Conservation (phyloP, 2,888 invertebrate genomes). For the Ellobium chinense region DNA sequence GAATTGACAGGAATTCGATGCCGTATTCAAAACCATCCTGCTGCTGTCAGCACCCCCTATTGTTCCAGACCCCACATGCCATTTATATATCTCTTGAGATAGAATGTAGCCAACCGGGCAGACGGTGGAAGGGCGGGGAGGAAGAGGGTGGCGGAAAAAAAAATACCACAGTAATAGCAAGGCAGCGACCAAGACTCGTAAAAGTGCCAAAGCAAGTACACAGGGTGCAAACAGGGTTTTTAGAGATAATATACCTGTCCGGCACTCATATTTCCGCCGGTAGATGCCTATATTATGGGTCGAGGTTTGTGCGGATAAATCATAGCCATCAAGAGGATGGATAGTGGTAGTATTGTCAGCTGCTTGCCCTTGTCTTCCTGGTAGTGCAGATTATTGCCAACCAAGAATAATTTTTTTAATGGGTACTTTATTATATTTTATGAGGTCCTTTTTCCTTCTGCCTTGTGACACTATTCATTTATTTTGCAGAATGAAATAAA, state of each 20-base stretch:
- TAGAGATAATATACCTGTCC: not conserved
- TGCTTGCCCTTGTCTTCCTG: not conserved
- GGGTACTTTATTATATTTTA: too few relatives aligned
- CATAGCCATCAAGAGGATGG: not conserved
- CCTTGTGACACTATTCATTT: too few relatives aligned
- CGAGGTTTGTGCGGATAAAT: not conserved
- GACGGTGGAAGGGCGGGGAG: too few relatives aligned
- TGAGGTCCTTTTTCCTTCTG: too few relatives aligned
- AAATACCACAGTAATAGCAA: not conserved
- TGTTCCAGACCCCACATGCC: constrained; percentile 4
- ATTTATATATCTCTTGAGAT: not conserved
- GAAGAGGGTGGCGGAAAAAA: not conserved
- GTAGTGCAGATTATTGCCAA: not conserved
- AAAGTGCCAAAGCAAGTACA: not conserved
- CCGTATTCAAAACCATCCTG: not conserved
- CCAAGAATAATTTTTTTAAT: not conserved
- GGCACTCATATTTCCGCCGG: not conserved
- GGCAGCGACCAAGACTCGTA: not conserved
- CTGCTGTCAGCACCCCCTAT: not conserved
- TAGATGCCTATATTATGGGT: not conserved
- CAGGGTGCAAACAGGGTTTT: not conserved
- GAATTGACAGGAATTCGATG: constrained; percentile 4
- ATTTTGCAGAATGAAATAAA: too few relatives aligned
- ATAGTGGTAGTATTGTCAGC: not conserved
- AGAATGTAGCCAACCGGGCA: not conserved